Evolutionary conservation across 2,113 vertebrate species (phyloP).

Genomic region (Galeopterus variegatus): DNA sequence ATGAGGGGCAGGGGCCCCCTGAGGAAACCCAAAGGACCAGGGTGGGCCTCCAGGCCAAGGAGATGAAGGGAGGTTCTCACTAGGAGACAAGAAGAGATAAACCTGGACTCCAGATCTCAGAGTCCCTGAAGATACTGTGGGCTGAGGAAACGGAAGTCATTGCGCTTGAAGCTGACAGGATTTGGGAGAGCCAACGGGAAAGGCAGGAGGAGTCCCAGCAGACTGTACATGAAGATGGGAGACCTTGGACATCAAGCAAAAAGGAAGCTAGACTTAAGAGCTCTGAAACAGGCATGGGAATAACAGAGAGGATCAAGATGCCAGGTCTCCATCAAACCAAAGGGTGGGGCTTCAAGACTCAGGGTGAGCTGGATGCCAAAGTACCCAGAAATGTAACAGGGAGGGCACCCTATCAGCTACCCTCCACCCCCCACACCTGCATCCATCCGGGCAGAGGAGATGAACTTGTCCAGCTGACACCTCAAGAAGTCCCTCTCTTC

Average conservation of each 20-base stretch:
- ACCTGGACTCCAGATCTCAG: too few relatives aligned
- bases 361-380: too few relatives aligned
- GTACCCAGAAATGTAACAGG: background rate
- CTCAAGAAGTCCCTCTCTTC: constrained; percentile 95
- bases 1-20: background rate
- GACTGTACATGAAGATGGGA: background rate
- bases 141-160: background rate
- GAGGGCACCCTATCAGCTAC: too few relatives aligned
- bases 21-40: background rate
- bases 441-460: constrained; percentile 92
- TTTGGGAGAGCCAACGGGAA: background rate
- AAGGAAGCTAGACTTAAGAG: background rate
- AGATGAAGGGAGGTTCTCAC: background rate
- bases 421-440: constrained; percentile 71
- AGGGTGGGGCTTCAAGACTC: background rate
- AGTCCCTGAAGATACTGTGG: background rate
- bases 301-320: background rate
- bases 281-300: rapidly evolving
- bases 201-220: background rate
- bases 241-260: background rate
- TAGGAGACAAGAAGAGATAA: background rate
- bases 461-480: constrained; percentile 95
- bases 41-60: background rate
- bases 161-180: background rate
- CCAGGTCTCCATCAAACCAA: background rate